Conservation (phyloP, 1,140 invertebrate genomes). For the Aphelenchoides besseyi region DNA sequence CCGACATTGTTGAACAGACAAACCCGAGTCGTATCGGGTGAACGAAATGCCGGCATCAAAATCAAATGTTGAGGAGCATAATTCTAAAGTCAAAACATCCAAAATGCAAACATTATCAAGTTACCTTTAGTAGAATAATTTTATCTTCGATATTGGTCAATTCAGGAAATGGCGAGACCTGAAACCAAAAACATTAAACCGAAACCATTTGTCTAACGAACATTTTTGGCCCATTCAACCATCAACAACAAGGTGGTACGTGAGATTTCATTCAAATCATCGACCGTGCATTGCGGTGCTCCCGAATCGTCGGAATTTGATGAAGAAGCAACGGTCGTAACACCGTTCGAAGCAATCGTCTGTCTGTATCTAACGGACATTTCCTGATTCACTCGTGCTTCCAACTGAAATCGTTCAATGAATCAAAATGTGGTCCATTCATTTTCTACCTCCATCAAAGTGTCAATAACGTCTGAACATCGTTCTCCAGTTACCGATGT, state of each 20-base stretch:
- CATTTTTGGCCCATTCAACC: slow-evolving; percentile 61
- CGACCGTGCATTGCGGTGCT: slow-evolving; percentile 24
- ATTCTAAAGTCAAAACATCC: slow-evolving; percentile 51
- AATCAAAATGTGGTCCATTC: slow-evolving; percentile 27
- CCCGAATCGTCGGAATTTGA: neutral
- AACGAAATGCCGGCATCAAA: slow-evolving; percentile 61
- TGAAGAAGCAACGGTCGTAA: slow-evolving; percentile 14
- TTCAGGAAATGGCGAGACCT: slow-evolving; percentile 44
- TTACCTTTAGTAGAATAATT: slow-evolving; percentile 44
- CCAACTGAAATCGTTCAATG: slow-evolving; percentile 30
- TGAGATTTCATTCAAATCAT: slow-evolving; percentile 60
- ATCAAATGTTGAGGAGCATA: slow-evolving; percentile 62
- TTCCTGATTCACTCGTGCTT: slow-evolving; percentile 54
- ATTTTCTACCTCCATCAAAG: slow-evolving; percentile 58
- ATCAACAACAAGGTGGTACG: slow-evolving; percentile 57
- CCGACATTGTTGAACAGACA: slow-evolving; percentile 62
- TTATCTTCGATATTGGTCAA: slow-evolving; percentile 53
- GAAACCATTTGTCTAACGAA: slow-evolving; percentile 12
- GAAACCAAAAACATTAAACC: neutral
- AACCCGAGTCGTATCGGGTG: slow-evolving; percentile 59
- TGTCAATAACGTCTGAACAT: slow-evolving; percentile 47
- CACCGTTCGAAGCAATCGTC: slow-evolving; percentile 34
- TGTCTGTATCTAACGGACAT: slow-evolving; percentile 55
- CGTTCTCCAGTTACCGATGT: slow-evolving; percentile 6
- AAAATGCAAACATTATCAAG: neutral